phyloP scores from a whole-genome alignment of 2,113 vertebrate species.

The Microtus richardsoni region DNA sequence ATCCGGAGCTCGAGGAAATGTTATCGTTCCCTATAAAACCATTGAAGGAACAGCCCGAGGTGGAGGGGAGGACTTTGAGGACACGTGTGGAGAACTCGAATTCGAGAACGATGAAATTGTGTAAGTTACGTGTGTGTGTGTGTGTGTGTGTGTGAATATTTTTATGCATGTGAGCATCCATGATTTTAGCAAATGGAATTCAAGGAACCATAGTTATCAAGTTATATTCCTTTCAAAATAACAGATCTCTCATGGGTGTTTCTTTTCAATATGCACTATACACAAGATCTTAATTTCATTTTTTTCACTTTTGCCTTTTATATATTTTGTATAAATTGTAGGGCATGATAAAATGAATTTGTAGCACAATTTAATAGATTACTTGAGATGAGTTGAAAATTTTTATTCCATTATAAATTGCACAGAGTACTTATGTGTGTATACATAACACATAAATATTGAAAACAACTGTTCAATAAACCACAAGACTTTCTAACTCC shows the following conservation, averaged over 20 bases:
- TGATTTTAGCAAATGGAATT: not conserved
- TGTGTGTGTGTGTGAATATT: not conserved
- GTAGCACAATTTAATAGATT: not conserved
- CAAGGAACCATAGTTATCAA: not conserved
- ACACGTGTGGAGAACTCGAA: conserved; percentile 95
- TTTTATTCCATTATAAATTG: conserved; percentile 1
- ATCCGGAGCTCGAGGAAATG: conserved; percentile 94
- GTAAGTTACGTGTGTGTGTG: conserved; percentile 88
- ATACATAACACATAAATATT: not conserved
- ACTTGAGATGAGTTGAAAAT: not conserved
- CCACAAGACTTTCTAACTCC: not conserved
- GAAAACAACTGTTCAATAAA: not conserved
- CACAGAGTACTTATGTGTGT: not conserved
- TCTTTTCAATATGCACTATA: not conserved
- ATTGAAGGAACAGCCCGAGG: conserved; percentile 94
- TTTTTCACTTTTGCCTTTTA: conserved; percentile 5
- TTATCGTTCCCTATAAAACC: conserved; percentile 96
- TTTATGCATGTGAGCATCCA: not conserved
- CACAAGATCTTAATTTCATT: not conserved
- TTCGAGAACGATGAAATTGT: conserved; percentile 97
- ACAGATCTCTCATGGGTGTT: not conserved
- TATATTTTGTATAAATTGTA: not conserved
- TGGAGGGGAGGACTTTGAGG: conserved; percentile 98
- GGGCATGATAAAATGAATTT: not conserved
- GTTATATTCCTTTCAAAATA: not conserved